Evolutionary conservation across 2,113 vertebrate genomes (phyloP), one percentile per base, ranked within the genome.

Genomic region (Callaeas wilsoni): DNA sequence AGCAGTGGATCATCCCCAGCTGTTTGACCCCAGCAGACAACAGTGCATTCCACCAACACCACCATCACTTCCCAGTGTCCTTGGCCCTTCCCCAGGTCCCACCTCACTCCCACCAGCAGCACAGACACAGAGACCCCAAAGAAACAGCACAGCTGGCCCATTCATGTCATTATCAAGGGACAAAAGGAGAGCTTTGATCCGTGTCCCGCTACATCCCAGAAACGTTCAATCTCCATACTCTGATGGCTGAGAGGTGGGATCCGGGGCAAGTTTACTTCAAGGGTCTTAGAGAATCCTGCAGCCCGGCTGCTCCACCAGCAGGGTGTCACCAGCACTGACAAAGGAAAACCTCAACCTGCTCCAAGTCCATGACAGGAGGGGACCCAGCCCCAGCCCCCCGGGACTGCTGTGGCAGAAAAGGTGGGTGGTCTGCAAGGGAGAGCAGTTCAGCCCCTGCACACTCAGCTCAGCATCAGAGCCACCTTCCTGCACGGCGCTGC

Each of bases 121-220:
- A 79, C 3, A 1, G 62, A 75, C 46, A 67, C 60, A 67, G 35
- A 78, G 39, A 82, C 42, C 15, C 15, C 5, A 4, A 79, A 84
- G 53, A 78, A 93, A 64, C 4, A 18, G 63, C 88, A 73, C 62
- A 79, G 78, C 49, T 64, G 80, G 49, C 35, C 71, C 35, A 71
- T 76, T 67, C 29, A 47, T 13, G 29, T 79, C 27, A 37, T 71
- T 68, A 57, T 20, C 69, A 60, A 82, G 33, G 47, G 32, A 93
- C 77, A 93, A 92, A 92, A 87, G 23, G 7, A 30, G 37, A 90
- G 79, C 59, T 94, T 83, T 64, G 89, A 83, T 89, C 78, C 5
- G 0, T 68, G 59, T 76, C 49, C 63, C 77, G 50, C 64, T 7
- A 6, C 73, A 89, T 41, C 57, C 35, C 55, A 60, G 57, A 62